Evolutionary conservation across 2,888 invertebrate genomes (phyloP).

Genomic region (Parasteatoda lunata): DNA sequence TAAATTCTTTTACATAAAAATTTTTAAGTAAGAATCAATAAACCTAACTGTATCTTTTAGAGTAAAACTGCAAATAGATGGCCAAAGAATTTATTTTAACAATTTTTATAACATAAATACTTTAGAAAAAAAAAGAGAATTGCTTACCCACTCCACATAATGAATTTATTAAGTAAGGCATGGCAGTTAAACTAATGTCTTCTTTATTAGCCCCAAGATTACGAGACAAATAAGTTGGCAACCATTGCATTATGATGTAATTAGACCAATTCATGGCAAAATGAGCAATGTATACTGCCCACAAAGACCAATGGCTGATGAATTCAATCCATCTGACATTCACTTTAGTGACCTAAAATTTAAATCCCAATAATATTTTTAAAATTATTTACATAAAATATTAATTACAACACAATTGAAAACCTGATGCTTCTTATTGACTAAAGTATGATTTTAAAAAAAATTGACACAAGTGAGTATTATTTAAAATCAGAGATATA

Average conservation of each 20-base stretch:
- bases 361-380: too few relatives aligned
- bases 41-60: too few relatives aligned
- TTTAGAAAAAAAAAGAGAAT: too few relatives aligned
- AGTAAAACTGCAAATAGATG: too few relatives aligned
- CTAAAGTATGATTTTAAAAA: background rate
- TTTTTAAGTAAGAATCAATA: too few relatives aligned
- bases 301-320: conserved; percentile 81
- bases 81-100: too few relatives aligned
- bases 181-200: conserved; percentile 83
- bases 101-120: too few relatives aligned
- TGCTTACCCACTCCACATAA: conserved; percentile 81
- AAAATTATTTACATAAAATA: too few relatives aligned
- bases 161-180: conserved; percentile 84
- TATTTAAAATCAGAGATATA: background rate
- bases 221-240: conserved; percentile 82
- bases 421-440: background rate
- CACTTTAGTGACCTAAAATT: conserved; percentile 77
- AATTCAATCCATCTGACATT: conserved; percentile 81
- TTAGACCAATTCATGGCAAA: conserved; percentile 88
- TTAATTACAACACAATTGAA: too few relatives aligned
- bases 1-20: too few relatives aligned
- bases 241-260: conserved; percentile 87
- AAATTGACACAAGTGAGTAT: background rate
- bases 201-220: conserved; percentile 81
- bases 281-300: conserved; percentile 84